Conservation (phyloP, 2,797 vertebrate species). For the Rallus crepitans region DNA sequence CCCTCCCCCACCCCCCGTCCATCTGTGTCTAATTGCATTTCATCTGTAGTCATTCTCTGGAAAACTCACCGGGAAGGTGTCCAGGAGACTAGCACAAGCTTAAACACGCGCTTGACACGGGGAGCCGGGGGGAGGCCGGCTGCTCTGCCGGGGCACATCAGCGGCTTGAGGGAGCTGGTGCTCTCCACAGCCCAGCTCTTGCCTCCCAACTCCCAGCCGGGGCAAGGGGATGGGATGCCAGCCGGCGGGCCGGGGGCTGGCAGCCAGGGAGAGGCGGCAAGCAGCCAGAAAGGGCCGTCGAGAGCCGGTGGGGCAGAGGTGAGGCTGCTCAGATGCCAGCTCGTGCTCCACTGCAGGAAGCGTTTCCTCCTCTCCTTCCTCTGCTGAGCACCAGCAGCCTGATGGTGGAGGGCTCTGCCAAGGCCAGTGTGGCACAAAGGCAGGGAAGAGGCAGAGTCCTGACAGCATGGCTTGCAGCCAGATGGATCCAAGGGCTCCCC, state of each 20-base stretch:
- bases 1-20: conserved; percentile 40
- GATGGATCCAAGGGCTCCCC: rapidly evolving
- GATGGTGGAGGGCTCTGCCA: not conserved
- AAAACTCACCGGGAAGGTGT: conserved; percentile 45
- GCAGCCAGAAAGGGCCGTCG: not conserved
- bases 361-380: not conserved
- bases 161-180: not conserved
- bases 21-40: conserved; percentile 71
- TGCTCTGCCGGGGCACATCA: not conserved
- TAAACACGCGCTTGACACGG: conserved; percentile 25
- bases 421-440: not conserved
- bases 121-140: not conserved
- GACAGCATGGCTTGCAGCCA: rapidly evolving
- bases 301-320: not conserved
- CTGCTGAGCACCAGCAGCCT: rapidly evolving
- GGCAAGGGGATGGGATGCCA: not conserved
- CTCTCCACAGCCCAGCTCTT: not conserved
- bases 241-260: not conserved
- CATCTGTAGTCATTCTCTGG: conserved; percentile 65
- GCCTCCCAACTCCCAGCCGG: not conserved
- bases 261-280: not conserved
- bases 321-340: conserved; percentile 19
- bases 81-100: conserved; percentile 50
- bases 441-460: not conserved
- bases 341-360: not conserved